These are phyloP conservation scores for Halcyon leucocephala DNA, from an alignment of 2,797 vertebrate species.

Conservation along the genomic window DNA sequence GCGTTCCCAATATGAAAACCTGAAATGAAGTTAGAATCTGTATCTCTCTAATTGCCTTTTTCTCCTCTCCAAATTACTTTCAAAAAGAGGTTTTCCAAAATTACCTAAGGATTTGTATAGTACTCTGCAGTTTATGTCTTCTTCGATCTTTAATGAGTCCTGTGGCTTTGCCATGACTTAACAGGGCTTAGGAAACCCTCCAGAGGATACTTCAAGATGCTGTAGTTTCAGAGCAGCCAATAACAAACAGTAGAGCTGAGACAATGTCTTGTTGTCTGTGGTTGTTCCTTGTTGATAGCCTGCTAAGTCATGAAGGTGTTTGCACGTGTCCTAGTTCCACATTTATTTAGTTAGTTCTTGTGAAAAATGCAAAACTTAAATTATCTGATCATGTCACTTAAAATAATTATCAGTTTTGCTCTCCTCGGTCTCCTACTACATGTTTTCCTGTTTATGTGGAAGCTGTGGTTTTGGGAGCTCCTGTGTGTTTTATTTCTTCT, in stretches of 20 bases:
- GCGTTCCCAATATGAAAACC: background rate
- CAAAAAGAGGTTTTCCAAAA: constrained; percentile 45
- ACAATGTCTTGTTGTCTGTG: background rate
- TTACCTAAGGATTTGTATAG: constrained; percentile 29
- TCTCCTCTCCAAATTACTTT: constrained; percentile 39
- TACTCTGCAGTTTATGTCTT: background rate
- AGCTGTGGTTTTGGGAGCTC: background rate
- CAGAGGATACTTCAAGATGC: background rate
- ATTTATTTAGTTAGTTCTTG: background rate
- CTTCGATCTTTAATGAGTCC: background rate
- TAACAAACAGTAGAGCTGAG: background rate
- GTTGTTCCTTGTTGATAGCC: background rate
- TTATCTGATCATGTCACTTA: background rate
- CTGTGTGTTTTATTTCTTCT: background rate
- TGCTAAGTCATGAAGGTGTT: background rate
- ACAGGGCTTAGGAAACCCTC: background rate
- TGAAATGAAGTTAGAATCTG: constrained; percentile 52
- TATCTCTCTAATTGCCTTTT: constrained; percentile 21
- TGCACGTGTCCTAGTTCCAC: background rate
- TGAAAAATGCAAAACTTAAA: background rate
- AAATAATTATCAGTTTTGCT: background rate
- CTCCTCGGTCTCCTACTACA: background rate
- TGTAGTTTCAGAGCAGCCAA: background rate
- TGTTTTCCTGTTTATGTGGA: background rate
- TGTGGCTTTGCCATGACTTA: constrained; percentile 12